phyloP scores from a whole-genome alignment of 2,888 invertebrate species.

The Acronicta alni region DNA sequence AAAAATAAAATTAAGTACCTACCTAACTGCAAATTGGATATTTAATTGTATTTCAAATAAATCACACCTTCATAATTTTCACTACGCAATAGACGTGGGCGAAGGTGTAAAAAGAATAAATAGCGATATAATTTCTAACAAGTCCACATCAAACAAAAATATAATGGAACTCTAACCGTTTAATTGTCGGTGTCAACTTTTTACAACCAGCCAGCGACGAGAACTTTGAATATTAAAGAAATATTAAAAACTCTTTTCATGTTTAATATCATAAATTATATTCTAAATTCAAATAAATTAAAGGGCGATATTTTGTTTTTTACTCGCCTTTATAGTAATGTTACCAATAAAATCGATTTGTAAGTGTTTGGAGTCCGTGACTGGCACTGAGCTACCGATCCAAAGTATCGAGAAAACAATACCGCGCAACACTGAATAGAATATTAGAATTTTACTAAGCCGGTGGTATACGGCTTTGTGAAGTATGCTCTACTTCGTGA shows the following conservation, averaged over 20 bases:
- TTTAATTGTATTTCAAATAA: slow-evolving; percentile 15
- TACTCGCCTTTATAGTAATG: slow-evolving; percentile 35
- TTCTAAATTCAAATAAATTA: slow-evolving; percentile 22
- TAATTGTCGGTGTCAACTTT: slow-evolving; percentile 40
- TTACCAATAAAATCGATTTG: slow-evolving; percentile 61
- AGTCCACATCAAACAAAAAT: slow-evolving; percentile 41
- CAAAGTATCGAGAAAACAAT: slow-evolving; percentile 61
- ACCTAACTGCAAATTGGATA: slow-evolving; percentile 23
- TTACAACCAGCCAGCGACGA: slow-evolving; percentile 28
- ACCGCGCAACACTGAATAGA: slow-evolving; percentile 64
- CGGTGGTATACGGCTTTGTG: slow-evolving; percentile 35
- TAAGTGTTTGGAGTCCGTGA: slow-evolving; percentile 62
- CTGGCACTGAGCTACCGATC: slow-evolving; percentile 62
- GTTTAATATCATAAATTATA: slow-evolving; percentile 28
- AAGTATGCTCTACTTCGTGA: slow-evolving; percentile 57
- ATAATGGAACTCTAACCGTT: slow-evolving; percentile 29
- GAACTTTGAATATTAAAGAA: slow-evolving; percentile 32
- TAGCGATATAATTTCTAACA: slow-evolving; percentile 20
- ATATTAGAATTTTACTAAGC: slow-evolving; percentile 65
- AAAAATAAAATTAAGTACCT: too few species aligned
- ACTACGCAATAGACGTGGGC: background rate
- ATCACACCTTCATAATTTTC: slow-evolving; percentile 9
- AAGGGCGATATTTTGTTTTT: slow-evolving; percentile 21
- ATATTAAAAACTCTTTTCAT: slow-evolving; percentile 30
- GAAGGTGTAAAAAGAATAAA: slow-evolving; percentile 20